A percentile compares a stretch with the other conserved stretches of the same genome.
Conservation (phyloP, 1,140 invertebrate species). For the Tribolium madens region DNA sequence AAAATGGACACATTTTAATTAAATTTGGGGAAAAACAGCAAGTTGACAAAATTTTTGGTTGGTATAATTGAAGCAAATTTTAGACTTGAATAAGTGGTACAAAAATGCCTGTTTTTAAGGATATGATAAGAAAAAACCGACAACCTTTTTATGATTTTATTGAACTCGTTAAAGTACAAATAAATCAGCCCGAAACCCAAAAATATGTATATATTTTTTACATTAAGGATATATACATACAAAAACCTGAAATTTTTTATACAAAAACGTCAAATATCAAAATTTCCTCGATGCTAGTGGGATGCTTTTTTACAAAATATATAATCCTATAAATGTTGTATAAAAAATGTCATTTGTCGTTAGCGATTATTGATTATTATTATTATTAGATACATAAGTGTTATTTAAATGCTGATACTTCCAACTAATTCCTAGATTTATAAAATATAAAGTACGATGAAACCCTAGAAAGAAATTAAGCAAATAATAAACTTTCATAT, state of each 20-base stretch:
- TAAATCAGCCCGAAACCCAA: constrained; percentile 57
- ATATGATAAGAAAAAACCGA: too few relatives aligned
- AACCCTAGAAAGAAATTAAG: constrained; percentile 37
- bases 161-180: constrained; percentile 55
- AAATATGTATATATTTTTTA: constrained; percentile 58
- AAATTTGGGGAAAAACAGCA: too few relatives aligned
- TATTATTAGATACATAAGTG: constrained; percentile 23
- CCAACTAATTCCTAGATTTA: constrained; percentile 44
- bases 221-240: constrained; percentile 45
- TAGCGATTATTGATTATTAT: constrained; percentile 46
- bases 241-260: constrained; percentile 13
- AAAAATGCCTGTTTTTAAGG: too few relatives aligned
- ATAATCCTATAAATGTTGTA: constrained; percentile 42
- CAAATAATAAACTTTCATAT: background rate
- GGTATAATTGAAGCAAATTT: too few relatives aligned
- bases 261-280: constrained; percentile 32
- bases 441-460: constrained; percentile 42
- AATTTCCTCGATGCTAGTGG: background rate
- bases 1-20: background rate
- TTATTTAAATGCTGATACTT: constrained; percentile 20
- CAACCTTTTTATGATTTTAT: constrained; percentile 49
- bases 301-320: constrained; percentile 57
- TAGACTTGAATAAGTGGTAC: too few relatives aligned
- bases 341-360: constrained; percentile 48
- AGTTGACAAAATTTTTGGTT: too few relatives aligned